Evolutionary conservation across 2,888 invertebrate genomes (phyloP), one percentile per base, ranked within the genome.

Genomic region (Torymus tubicola): DNA sequence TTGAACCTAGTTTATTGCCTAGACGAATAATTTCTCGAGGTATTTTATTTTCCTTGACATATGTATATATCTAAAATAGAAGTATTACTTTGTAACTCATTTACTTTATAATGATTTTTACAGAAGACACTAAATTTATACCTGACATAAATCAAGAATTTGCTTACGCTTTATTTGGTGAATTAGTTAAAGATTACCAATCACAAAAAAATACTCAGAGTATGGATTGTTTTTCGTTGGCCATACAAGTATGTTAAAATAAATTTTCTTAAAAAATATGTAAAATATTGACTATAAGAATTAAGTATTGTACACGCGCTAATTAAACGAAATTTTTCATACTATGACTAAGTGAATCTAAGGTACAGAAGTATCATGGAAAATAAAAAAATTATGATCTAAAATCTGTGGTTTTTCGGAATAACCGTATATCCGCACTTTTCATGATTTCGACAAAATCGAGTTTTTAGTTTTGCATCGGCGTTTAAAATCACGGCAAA

Each of bases 1-100:
- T 98, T 79, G 98, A 98, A 90, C 97, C 94, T 0, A 96, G 95
- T 86, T 94, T 95, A 84, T 91, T 96, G 75, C 95, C 95, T 0
- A 92, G 94, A 57, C 85, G 88, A 86, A 90, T 91, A 71, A 86
- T 89, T 68, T 88, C 90, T 8, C 87, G 86, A 93, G 93, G 88
- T 95, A 93, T 57, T 58, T 61, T 16, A 68, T 52, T 64, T 12
- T 53, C 16, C 64, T 50, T 12, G 21, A 16, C 0, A 61, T 53
- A 50, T 10, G 2, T 16, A 50, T 21, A 72, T 18, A 42, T 42
- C n/a, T 18, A 31, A 42, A 70, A 52, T 74, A 31, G 64, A 21
- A 79, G 16, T 69, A 42, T 42, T 42, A 5, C 42, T 42, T 42
- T 42, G 8, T 8, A 42, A 8, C 42, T 42, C 42, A 42, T 8